Evolutionary conservation across 2,888 invertebrate species (phyloP).

Genomic region (Eupeodes luniger): DNA sequence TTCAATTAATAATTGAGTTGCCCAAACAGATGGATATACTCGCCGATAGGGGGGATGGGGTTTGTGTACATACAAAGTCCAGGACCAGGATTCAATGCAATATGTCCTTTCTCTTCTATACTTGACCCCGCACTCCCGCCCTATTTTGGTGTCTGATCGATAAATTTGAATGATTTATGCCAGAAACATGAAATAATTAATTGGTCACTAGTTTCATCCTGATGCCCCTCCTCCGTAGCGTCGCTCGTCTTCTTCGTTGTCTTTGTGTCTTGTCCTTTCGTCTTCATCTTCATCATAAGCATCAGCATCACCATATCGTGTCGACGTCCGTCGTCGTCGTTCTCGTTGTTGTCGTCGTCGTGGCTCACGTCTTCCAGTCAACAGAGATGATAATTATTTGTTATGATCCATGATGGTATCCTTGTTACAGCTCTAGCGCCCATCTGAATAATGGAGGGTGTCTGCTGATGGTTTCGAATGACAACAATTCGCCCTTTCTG

Average conservation of each 20-base stretch:
- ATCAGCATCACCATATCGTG: no score
- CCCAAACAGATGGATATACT: conserved; percentile 60
- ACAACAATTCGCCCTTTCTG: conserved; percentile 46
- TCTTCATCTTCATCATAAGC: background rate
- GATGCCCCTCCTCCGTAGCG: background rate
- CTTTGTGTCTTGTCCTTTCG: conserved; percentile 20
- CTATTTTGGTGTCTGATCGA: conserved; percentile 52
- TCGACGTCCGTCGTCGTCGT: background rate
- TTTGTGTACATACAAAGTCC: conserved; percentile 45
- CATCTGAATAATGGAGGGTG: conserved; percentile 50
- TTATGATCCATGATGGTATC: conserved; percentile 68
- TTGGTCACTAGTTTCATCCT: conserved; percentile 64
- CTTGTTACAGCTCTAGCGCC: conserved; percentile 56
- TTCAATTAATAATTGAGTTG: conserved; percentile 71
- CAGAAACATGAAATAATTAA: conserved; percentile 75
- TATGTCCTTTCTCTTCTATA: conserved; percentile 31
- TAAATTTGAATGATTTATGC: conserved; percentile 75
- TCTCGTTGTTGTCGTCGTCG: conserved; percentile 32
- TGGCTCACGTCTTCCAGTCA: conserved; percentile 56
- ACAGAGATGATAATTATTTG: conserved; percentile 74
- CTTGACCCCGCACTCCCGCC: background rate
- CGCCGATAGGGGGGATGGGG: background rate
- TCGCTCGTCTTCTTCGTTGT: background rate
- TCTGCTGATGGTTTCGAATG: conserved; percentile 57
- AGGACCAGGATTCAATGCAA: conserved; percentile 36